phyloP scores from a whole-genome alignment of 2,797 vertebrate genomes.

The Myiotriccus ornatus region DNA sequence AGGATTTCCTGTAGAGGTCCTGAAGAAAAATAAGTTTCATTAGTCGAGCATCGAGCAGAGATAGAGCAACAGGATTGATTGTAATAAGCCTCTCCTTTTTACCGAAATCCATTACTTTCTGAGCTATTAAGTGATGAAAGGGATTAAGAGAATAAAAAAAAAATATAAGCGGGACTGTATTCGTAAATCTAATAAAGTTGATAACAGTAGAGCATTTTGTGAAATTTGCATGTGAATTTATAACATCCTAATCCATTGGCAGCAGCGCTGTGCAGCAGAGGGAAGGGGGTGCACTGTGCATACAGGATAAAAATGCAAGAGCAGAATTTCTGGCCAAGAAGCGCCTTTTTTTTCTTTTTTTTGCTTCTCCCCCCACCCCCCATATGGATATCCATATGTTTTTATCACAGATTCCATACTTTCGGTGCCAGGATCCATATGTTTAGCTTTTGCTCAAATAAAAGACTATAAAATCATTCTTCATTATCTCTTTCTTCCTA shows the following conservation, averaged over 20 bases:
- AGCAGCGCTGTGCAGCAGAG: slow-evolving; percentile 37
- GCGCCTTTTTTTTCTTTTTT: not conserved
- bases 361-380: not conserved
- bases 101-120: slow-evolving; percentile 76
- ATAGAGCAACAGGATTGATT: slow-evolving; percentile 69
- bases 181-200: slow-evolving; percentile 76
- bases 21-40: slow-evolving; percentile 72
- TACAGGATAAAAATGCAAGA: slow-evolving; percentile 74
- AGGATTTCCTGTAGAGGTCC: slow-evolving; percentile 61
- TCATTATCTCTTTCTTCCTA: slow-evolving; percentile 72
- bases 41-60: slow-evolving; percentile 52
- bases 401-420: slow-evolving; percentile 78
- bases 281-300: slow-evolving; percentile 42
- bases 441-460: slow-evolving; percentile 77
- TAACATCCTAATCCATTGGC: slow-evolving; percentile 69
- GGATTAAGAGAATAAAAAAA: slow-evolving; percentile 75
- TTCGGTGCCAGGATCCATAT: slow-evolving; percentile 74
- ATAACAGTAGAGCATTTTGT: slow-evolving; percentile 69
- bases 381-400: slow-evolving; percentile 81
- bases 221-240: slow-evolving; percentile 78
- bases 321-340: slow-evolving; percentile 71
- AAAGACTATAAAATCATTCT: slow-evolving; percentile 72
- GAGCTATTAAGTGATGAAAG: slow-evolving; percentile 79
- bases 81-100: slow-evolving; percentile 70
- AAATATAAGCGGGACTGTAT: slow-evolving; percentile 69